Evolutionary conservation across 2,888 invertebrate species (phyloP), one percentile per base, ranked within the genome.

Genomic region (Lasioglossum lativentre): DNA sequence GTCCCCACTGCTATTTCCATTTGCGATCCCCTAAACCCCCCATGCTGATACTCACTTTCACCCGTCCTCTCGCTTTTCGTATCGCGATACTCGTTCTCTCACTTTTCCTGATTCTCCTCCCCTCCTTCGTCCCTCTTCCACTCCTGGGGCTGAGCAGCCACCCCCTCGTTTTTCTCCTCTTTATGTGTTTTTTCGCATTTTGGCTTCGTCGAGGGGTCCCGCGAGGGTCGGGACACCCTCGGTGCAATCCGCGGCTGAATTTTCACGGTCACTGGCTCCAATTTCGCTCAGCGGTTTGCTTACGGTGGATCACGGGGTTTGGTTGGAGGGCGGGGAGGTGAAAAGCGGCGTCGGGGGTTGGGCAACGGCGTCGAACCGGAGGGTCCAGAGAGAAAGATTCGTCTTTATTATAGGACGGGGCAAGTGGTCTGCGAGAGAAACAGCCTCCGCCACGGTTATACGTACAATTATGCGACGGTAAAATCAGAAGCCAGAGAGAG

Each of bases 201-300:
- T 12, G 73, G 1, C 47, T 45, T 19, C 45, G 38, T 27, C 66
- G 56, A 59, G 6, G 34, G 68, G 16, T 38, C 78, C 47, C 52
- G 42, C 14, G 75, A 66, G 86, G 80, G 70, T 82, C 59, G 83
- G 76, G 80, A 87, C 78, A 77, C 90, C 90, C 87, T 87, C 85
- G 86, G 81, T 71, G 89, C 91, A 91, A 91, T 90, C 88, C 83
- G 76, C 86, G 91, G 87, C 84, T 47, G 87, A 90, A 93, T 93
- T 93, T 94, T 93, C 93, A 93, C 93, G 93, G 92, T 93, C 91
- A 93, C 93, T 90, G 92, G 90, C 91, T 93, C 87, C 93, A 93
- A 93, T 93, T 92, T 93, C 93, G 89, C 92, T 90, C 70, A 78
- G 79, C 74, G 70, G 83, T 66, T 68, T 75, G 68, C 38, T 70